Base-by-base conservation (phyloP, 2,113 vertebrate genomes). In the Oreochromis spilurus region DNA sequence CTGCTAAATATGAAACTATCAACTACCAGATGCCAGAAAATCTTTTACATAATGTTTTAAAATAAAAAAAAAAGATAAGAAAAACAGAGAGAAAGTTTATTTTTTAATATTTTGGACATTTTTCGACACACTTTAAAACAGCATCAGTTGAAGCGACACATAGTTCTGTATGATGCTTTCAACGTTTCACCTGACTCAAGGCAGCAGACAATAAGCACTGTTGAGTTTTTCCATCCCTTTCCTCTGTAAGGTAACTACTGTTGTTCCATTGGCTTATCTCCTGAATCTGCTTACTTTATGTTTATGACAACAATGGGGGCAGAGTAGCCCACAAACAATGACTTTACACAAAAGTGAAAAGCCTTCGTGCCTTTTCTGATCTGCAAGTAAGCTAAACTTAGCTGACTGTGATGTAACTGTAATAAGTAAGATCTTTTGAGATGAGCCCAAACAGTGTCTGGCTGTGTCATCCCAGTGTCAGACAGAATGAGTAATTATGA, bases 401-500 rank as follows among this genome's bases (percentile, higher is more conserved):
- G 21, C 65, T 13, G 52, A 62, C 9, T 3, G 12, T 81, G 48
- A 89, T 80, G 75, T 77, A 60, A 86, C 50, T 81, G 19, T 26
- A 43, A 72, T 62, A 31, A 75, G 14, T 67, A 16, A 87, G 79
- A 89, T 57, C 34, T 88, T 83, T 43, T 85, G 0, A 38, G 26
- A 43, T 31, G 80, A 53, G 72, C 16, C 38, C 81, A 80, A 82
- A 38, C 53, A 45, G 77, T 14, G 85, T 88, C 81, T 78, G 81
- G 58, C 36, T 65, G 77, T 89, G 87, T 89, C 83, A 79, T 62
- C 52, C 7, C 54, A 16, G 54, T 86, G 83, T 84, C 84, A 84
- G 87, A 62, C 86, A 26, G 72, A 72, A 21, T 86, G 83, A 88
- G 72, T 78, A 62, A 84, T 81, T 19, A 31, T 85, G 79, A 86